Base-by-base conservation (phyloP, 2,888 invertebrate species). In the Masnerella sp. region DNA sequence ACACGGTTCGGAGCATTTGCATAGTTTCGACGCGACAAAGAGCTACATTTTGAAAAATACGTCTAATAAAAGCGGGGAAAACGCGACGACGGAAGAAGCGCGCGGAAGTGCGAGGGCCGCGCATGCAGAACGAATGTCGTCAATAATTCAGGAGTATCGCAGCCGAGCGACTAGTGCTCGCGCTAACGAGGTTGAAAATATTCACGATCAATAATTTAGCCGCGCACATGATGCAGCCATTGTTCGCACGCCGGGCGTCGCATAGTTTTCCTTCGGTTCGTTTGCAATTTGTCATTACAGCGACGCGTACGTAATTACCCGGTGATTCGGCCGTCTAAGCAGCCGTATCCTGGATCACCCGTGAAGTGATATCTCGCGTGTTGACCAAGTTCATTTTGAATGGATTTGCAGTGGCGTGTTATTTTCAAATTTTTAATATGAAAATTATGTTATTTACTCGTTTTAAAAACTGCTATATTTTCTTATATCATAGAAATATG, bases 151-250 rank as follows among this genome's bases (percentile, higher is more conserved):
- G 54, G 49, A 69, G 64, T 69, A 74, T 56, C 54, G 58, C 15
- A 43, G 25, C 54, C 45, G 64, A 58, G 64, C 42, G 54, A 73
- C 43, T 59, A 54, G 52, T 67, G 59, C 52, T 49, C 34, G 32
- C 64, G 45, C 64, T 68, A 74, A 74, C 74, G 74, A 74, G 64
- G 74, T 67, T 64, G 47, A 74, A 74, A 74, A 69, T 74, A 74
- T 74, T 69, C 69, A 49, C 58, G 74, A 74, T 74, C 74, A 59
- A 74, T 74, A 74, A 74, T 69, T 69, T 45, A 58, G 30, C 59
- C 25, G 40, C 58, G 18, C 58, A 42, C 49, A 65, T 47, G 56
- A 64, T 61, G 54, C 58, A 43, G 25, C 43, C 52, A 64, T 72
- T 64, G 65, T 72, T 67, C 61, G 42, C 17, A n/a, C 12, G 47